Conservation (phyloP, 64 coral and sea anemone species). For the Stylophora pistillata region DNA sequence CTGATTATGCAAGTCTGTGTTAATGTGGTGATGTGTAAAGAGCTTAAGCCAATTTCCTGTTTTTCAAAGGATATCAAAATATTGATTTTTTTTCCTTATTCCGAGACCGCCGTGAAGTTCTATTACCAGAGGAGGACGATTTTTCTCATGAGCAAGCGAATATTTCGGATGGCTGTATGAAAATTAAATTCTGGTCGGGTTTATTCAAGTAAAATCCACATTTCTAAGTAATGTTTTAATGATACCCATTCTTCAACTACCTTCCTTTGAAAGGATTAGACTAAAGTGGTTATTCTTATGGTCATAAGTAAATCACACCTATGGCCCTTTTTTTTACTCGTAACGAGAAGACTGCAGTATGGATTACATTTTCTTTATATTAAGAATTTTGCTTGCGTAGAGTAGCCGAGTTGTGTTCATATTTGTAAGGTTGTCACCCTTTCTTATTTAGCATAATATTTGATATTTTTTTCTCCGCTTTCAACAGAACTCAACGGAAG, state of each 20-base stretch:
- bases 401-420: not conserved
- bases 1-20: not conserved
- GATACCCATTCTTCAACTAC: no score
- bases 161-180: not conserved
- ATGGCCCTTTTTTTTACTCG: not conserved
- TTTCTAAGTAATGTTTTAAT: no score
- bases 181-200: no score
- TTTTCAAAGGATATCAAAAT: constrained; percentile 15
- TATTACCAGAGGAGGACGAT: not conserved
- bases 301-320: not conserved
- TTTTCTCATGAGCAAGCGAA: not conserved
- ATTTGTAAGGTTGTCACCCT: not conserved
- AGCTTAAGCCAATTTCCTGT: not conserved
- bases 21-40: not conserved
- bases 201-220: no score
- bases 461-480: not conserved
- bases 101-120: not conserved
- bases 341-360: no score
- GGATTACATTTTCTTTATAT: no score
- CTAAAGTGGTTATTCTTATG: not conserved
- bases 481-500: not conserved
- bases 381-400: not conserved
- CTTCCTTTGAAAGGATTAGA: not conserved
- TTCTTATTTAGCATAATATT: not conserved
- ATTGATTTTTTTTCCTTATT: constrained; percentile 3